phyloP scores from a whole-genome alignment of 2,888 invertebrate species.

The Lasius fuliginosus region DNA sequence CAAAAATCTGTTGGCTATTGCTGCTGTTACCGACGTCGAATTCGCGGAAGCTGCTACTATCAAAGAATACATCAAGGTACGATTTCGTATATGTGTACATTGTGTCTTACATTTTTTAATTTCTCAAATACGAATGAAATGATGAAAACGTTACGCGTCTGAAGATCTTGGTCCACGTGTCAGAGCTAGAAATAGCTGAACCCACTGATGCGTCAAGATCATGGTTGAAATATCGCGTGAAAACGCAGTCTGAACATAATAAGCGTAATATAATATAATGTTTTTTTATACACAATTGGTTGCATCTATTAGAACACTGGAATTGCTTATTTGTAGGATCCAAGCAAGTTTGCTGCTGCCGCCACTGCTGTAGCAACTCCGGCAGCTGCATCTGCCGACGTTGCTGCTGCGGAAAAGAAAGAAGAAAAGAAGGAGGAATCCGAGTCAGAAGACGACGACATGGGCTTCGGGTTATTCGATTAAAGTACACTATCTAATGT shows the following conservation, averaged over 20 bases:
- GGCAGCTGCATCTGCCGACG: constrained; percentile 88
- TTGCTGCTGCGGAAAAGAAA: constrained; percentile 91
- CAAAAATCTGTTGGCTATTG: constrained; percentile 98
- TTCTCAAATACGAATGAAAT: constrained; percentile 59
- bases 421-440: constrained; percentile 90
- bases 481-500: constrained; percentile 86
- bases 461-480: constrained; percentile 99
- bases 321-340: constrained; percentile 90
- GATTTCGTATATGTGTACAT: background rate
- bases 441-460: constrained; percentile 96
- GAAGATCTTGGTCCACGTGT: constrained; percentile 78
- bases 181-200: constrained; percentile 87
- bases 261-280: background rate
- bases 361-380: constrained; percentile 89
- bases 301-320: constrained; percentile 19
- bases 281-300: background rate
- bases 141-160: constrained; percentile 81
- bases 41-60: constrained; percentile 98
- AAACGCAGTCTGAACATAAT: constrained; percentile 79
- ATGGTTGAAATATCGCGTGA: constrained; percentile 76
- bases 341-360: constrained; percentile 95
- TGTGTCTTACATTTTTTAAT: constrained; percentile 13
- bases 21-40: constrained; percentile 97
- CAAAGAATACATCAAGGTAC: constrained; percentile 95
- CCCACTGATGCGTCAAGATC: constrained; percentile 84